phyloP scores from a whole-genome alignment of 2,797 vertebrate genomes.

The Mormyrops boulengeri region DNA sequence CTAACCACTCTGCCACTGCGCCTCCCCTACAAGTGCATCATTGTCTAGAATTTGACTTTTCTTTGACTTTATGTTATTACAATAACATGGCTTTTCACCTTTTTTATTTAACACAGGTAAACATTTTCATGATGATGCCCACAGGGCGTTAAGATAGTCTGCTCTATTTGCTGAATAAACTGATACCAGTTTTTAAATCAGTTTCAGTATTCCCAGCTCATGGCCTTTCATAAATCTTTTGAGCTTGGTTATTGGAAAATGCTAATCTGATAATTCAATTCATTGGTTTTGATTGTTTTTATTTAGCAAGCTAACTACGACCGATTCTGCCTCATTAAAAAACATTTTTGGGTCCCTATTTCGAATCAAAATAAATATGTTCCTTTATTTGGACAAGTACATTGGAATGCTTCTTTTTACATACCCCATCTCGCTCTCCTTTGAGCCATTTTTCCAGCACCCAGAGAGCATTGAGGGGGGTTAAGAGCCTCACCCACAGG shows the following conservation, averaged over 20 bases:
- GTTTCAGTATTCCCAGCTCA: neutral
- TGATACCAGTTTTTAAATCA: neutral
- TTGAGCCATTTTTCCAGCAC: neutral
- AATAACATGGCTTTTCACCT: neutral
- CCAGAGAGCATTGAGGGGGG: neutral
- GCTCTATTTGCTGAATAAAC: neutral
- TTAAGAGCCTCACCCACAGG: neutral
- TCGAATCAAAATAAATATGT: neutral
- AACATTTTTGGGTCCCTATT: neutral
- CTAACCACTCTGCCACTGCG: neutral
- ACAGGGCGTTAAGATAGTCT: neutral
- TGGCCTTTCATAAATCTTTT: constrained; percentile 3
- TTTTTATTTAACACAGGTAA: neutral
- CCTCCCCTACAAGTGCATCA: neutral
- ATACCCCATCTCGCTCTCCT: neutral
- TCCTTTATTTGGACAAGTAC: neutral
- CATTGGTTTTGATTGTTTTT: neutral
- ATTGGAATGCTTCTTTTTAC: neutral
- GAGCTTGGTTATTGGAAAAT: constrained; percentile 13
- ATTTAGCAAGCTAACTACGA: neutral
- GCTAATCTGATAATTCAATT: constrained; percentile 12
- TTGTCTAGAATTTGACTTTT: neutral
- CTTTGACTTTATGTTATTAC: neutral
- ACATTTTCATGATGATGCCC: neutral
- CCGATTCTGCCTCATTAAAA: neutral